Base-by-base conservation (phyloP, 2,797 vertebrate species). In the Melanogrammus aeglefinus region DNA sequence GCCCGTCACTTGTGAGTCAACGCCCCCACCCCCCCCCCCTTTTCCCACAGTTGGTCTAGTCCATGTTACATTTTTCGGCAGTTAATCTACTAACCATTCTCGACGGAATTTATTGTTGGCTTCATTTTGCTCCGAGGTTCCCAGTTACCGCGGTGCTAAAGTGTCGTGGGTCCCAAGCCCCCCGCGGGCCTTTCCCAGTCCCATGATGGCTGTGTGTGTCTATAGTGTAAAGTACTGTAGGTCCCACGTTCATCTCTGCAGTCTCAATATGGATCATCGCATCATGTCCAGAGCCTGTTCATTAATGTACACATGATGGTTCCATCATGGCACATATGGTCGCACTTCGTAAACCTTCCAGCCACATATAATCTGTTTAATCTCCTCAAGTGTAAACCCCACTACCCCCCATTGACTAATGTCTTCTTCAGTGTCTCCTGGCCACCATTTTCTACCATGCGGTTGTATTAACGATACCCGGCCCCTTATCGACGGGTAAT, bases 401-500 rank as follows among this genome's bases (percentile, higher is more conserved):
- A 24, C n/a, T 24, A 9, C 57, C 57, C 47, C 47, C 16, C 57
- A 63, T 63, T 10, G n/a, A 63, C 57, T 24, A n/a, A 63, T 63
- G 57, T 63, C 57, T 63, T 6, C 57, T 8, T 18, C 6, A 10
- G n/a, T 24, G 1, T 63, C 7, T 8, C 21, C 24, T 10, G 57
- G 57, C n/a, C 6, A 21, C 57, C 57, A 63, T 63, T 24, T 24
- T 63, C 21, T 63, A 8, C 57, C 3, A 18, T 57, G 47, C 6
- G 47, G 47, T 6, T 63, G n/a, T 76, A 76, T 76, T 6, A 8
- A 0, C 27, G 33, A 76, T 73, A 74, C 57, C 4, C 12, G 39
- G 41, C 31, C n/a, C 75, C 27, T 47, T 12, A 81, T 81, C 72
- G 71, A 57, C 51, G 72, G 75, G 73, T 78, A 39, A 81, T 81